A percentile compares a stretch with the other conserved stretches of the same genome.
Conservation (phyloP, 2,797 vertebrate genomes). For the Monodelphis domestica region DNA sequence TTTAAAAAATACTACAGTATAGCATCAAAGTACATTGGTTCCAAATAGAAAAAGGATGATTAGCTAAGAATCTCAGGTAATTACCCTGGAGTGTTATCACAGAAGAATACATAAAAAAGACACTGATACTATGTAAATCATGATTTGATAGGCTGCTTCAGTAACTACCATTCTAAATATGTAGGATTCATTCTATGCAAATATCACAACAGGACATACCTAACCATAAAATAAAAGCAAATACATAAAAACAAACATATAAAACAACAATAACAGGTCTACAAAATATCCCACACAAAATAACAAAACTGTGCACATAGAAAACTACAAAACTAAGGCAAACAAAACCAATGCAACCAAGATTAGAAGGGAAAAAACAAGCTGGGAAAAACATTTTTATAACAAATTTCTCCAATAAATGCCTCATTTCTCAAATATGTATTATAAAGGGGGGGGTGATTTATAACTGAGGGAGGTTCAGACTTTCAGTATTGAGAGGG, state of each 20-base stretch:
- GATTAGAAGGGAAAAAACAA: too few species aligned
- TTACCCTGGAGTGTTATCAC: not conserved
- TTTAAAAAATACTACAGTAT: not conserved
- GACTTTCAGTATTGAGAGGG: too few species aligned
- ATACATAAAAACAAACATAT: not conserved
- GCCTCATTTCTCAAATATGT: too few species aligned
- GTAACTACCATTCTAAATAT: not conserved
- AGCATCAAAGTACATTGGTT: not conserved
- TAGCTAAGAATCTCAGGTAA: not conserved
- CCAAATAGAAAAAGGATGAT: not conserved
- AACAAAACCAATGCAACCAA: too few species aligned
- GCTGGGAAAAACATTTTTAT: too few species aligned
- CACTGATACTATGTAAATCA: not conserved
- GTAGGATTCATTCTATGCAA: not conserved
- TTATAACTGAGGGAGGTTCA: too few species aligned
- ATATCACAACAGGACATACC: not conserved
- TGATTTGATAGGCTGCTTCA: not conserved
- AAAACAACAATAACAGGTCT: not conserved
- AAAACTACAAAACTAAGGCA: not conserved
- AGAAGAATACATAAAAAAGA: not conserved
- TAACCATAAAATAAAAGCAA: not conserved
- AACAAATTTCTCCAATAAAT: too few species aligned
- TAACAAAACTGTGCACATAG: not conserved
- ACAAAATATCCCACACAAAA: not conserved
- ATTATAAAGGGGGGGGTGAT: too few species aligned